Percentiles rank a stretch among this genome's conserved stretches.
Conservation (phyloP, 2,888 invertebrate species). For the Plebejus anna region DNA sequence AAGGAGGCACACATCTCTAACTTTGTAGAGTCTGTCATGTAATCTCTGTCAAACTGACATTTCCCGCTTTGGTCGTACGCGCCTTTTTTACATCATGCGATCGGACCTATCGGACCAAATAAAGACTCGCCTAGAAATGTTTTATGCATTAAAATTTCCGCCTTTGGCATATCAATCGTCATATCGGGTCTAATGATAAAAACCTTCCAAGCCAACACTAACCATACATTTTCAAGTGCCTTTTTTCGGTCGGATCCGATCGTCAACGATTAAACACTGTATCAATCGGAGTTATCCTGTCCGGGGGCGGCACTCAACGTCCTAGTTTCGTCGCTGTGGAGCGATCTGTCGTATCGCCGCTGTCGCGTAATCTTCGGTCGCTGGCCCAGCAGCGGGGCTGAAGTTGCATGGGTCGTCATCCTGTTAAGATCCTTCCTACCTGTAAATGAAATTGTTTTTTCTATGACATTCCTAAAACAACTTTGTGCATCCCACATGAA, state of each 20-base stretch:
- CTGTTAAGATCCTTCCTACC: slow-evolving; percentile 57
- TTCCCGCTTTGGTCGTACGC: not conserved
- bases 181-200: not conserved
- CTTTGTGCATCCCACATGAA: too few species aligned
- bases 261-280: slow-evolving; percentile 22
- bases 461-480: too few species aligned
- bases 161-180: not conserved
- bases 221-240: not conserved
- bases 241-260: not conserved
- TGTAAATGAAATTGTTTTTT: not conserved
- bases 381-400: slow-evolving; percentile 70
- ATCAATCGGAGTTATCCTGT: slow-evolving; percentile 69
- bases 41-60: not conserved
- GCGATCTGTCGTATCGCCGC: slow-evolving; percentile 67
- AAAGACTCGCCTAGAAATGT: not conserved
- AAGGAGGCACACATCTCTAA: not conserved
- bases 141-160: too few species aligned
- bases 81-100: not conserved
- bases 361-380: slow-evolving; percentile 71
- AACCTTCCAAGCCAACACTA: not conserved
- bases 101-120: not conserved
- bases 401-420: slow-evolving; percentile 64
- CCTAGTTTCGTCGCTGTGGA: slow-evolving; percentile 68
- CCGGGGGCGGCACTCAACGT: slow-evolving; percentile 64
- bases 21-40: not conserved